Evolutionary conservation across 2,113 vertebrate species (phyloP), one percentile per base, ranked within the genome.

Genomic region (Hippocampus comes): DNA sequence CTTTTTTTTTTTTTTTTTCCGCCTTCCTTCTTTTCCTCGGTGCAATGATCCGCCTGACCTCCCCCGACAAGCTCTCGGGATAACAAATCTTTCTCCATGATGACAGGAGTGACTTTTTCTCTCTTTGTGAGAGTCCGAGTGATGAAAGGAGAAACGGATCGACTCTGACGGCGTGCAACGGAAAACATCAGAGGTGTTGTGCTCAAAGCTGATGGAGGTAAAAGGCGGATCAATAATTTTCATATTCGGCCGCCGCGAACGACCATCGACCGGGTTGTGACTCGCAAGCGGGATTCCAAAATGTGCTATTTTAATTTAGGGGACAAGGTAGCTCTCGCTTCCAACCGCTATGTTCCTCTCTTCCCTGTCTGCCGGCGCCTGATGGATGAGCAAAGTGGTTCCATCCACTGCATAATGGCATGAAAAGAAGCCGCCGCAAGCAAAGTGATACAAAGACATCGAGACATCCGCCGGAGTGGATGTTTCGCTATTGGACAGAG

Each of bases 181-280:
- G 84, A 88, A 66, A 90, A 86, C 85, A 87, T 92, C 84, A 90
- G 86, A 83, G 76, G 75, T 82, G 73, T 82, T 86, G 80, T 85
- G 81, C 79, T 86, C 81, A 80, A 80, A 89, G 81, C 86, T 80
- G 89, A 86, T 84, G 76, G 41, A 89, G 81, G 86, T 80, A 88
- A 88, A 91, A 81, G 78, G 84, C 67, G 70, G 84, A 92, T 93
- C 91, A 82, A 93, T 93, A 89, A 72, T 85, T 90, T 91, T 93
- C 86, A 91, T 92, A 90, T 92, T 91, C 86, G 71, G 68, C 80
- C 61, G 78, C 23, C 66, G 80, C 83, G 75, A 82, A 86, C 78
- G 72, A 41, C 78, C 73, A 23, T 38, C 48, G 14, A 55, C 69
- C 74, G 27, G 59, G 27, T 30, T 34, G 14, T 17, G 25, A 34